A percentile compares a stretch with the other conserved stretches of the same genome.
Conservation (phyloP, 2,888 invertebrate genomes). For the Sminthurides aquaticus region DNA sequence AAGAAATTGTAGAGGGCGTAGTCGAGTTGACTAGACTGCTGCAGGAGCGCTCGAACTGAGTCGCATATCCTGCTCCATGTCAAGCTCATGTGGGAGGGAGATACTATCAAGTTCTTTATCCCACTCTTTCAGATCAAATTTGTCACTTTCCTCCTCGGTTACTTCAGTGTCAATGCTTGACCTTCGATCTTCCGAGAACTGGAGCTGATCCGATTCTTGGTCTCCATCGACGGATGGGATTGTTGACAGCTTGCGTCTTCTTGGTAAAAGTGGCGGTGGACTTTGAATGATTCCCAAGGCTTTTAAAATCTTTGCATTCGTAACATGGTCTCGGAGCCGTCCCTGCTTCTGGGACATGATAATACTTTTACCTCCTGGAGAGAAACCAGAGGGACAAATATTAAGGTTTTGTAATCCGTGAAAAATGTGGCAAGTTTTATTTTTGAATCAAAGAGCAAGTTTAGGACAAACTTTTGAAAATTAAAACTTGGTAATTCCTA, state of each 20-base stretch:
- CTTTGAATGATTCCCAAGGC: constrained; percentile 7
- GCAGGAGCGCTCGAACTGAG: background rate
- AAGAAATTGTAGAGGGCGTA: background rate
- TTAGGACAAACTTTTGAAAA: no score
- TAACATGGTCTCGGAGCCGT: constrained; percentile 56
- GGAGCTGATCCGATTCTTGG: no score
- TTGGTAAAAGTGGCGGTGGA: background rate
- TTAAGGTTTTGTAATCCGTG: no score
- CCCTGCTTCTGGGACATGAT: constrained; percentile 54
- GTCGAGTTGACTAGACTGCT: background rate
- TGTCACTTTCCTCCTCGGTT: background rate
- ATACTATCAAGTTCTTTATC: background rate
- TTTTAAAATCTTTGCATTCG: constrained; percentile 50
- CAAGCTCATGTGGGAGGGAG: background rate
- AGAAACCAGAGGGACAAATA: no score
- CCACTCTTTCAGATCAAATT: background rate
- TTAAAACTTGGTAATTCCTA: no score
- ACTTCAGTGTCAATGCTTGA: background rate
- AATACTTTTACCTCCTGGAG: constrained; percentile 51
- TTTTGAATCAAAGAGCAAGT: no score
- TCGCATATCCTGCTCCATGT: background rate
- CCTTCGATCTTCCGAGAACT: background rate
- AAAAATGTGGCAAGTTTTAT: no score
- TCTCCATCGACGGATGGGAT: background rate
- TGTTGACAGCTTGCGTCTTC: background rate